Base-by-base conservation (phyloP, 2,797 vertebrate species). In the Tinamus major region DNA sequence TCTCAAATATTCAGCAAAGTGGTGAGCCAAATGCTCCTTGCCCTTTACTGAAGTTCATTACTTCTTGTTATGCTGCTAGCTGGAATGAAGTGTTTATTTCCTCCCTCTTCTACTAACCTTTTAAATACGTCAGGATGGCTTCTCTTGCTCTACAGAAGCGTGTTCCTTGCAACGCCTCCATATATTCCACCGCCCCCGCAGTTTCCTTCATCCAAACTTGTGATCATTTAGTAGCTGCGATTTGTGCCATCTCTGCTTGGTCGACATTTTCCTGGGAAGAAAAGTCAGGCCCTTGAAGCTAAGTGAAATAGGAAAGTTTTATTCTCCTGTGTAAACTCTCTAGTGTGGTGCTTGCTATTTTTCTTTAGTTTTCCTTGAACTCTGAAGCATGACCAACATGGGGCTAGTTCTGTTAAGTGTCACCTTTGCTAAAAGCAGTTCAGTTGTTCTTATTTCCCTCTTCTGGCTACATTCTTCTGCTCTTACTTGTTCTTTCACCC, bases 191-290 rank as follows among this genome's bases (percentile, higher is more conserved):
- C 20, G 20, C 2, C 9, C 35, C 2, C 23, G 65, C 1, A 8
- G 39, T 10, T 5, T 58, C 17, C 31, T 80, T 85, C 31, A 41
- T 61, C n/a, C 20, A 62, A 14, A 75, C 11, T 31, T 65, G 6
- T 64, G 26, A 14, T 55, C 41, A 27, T 63, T 70, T n/a, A 53
- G 3, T 48, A 31, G 1, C 23, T 86, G 3, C 1, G 3, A 19
- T 92, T 76, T 19, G 0, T 13, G 1, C 9, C 10, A 15, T 56
- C 10, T 48, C 55, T 0, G 0, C n/a, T 75, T 56, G 19, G 3
- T 84, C 24, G 84, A 23, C 4, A 2, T 55, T 87, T 91, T 37
- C 27, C 39, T 44, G 23, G 55, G 19, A 75, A 71, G 18, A 10
- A 4, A 56, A 56, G 55, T n/a, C 31, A 56, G 31, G 55, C 29